These are phyloP conservation scores for Drosophila bunnanda DNA, from an alignment of 2,888 invertebrate species.

Conservation along the genomic window DNA sequence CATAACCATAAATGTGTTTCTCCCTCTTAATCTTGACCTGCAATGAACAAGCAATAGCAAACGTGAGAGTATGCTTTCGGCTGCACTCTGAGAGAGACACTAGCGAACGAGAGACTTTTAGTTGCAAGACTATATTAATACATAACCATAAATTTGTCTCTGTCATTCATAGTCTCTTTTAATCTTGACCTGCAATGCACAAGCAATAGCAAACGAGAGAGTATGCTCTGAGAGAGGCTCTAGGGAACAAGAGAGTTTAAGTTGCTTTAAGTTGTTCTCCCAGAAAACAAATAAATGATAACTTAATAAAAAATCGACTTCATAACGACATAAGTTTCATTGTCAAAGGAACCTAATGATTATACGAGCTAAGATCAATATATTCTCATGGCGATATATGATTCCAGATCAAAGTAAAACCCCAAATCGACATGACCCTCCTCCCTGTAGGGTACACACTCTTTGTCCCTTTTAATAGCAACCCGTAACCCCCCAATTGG, in stretches of 20 bases:
- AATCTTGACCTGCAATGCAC: background rate
- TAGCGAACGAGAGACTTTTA: too few relatives aligned
- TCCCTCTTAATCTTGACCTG: too few relatives aligned
- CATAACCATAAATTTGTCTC: too few relatives aligned
- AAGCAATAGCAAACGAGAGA: background rate
- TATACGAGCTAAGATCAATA: background rate
- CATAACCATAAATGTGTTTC: too few relatives aligned
- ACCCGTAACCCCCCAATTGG: conserved; percentile 3
- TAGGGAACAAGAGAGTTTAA: too few relatives aligned
- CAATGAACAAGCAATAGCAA: too few relatives aligned
- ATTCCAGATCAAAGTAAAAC: background rate
- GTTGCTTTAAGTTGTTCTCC: too few relatives aligned
- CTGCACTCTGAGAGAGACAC: too few relatives aligned
- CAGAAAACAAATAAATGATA: background rate
- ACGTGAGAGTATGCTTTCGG: too few relatives aligned
- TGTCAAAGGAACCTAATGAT: background rate
- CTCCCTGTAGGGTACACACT: background rate
- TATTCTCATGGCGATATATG: background rate
- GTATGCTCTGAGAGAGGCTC: too few relatives aligned
- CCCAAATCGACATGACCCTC: too few relatives aligned
- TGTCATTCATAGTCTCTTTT: background rate
- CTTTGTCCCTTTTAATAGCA: background rate
- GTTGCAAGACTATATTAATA: too few relatives aligned
- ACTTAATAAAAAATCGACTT: background rate
- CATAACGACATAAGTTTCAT: background rate